Percentiles rank a stretch among this genome's conserved stretches.
Conservation (phyloP, 2,113 vertebrate species). For the Peromyscus californicus region DNA sequence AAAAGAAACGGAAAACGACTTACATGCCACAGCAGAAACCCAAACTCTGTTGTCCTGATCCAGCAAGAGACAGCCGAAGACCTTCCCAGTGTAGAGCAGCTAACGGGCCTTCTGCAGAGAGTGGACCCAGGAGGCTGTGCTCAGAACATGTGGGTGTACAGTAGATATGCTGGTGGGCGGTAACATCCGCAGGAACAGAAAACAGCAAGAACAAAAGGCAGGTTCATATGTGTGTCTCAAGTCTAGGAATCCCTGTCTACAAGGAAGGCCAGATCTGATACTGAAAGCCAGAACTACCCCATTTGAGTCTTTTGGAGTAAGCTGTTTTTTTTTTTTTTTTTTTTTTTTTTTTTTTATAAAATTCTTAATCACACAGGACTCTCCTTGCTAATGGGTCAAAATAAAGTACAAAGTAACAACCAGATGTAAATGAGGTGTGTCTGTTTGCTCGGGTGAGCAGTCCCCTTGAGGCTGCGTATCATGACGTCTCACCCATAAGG, state of each 20-base stretch:
- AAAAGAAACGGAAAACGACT: conserved; percentile 24
- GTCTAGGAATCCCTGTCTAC: background rate
- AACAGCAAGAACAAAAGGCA: background rate
- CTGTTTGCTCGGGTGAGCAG: conserved; percentile 18
- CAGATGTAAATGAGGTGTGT: background rate
- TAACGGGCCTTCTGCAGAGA: background rate
- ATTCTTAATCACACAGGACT: conserved; percentile 27
- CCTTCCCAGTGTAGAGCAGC: background rate
- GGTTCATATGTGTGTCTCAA: background rate
- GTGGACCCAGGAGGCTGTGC: background rate
- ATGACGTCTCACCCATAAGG: background rate
- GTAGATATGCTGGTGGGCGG: background rate
- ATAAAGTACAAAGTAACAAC: conserved; percentile 20
- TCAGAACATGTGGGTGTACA: background rate
- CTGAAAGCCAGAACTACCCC: background rate
- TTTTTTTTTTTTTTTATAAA: background rate
- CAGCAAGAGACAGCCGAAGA: background rate
- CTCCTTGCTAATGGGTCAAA: conserved; percentile 53
- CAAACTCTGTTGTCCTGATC: background rate
- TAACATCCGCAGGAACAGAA: background rate
- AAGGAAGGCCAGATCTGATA: background rate
- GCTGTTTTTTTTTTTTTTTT: too few species aligned
- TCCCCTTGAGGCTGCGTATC: background rate
- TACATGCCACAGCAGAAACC: background rate
- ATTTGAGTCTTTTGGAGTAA: conserved; percentile 31